Evolutionary conservation across 2,113 vertebrate species (phyloP), one percentile per base, ranked within the genome.

Genomic region (Sorex fumeus): DNA sequence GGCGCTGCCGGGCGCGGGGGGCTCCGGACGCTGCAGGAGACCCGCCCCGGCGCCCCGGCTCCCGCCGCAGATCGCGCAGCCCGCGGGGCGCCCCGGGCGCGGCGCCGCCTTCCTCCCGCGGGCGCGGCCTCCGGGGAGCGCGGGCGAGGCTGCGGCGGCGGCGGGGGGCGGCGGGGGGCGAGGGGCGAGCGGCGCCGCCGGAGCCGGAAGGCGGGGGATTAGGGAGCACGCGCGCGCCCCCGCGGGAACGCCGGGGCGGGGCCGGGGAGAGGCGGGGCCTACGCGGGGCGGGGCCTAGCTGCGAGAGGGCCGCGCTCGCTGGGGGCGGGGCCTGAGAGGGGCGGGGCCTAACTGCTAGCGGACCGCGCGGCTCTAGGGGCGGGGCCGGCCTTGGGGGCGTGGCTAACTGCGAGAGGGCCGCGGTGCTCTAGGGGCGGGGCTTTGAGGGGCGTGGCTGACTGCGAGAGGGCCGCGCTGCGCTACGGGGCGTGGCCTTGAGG

Each of bases 151-250:
- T 94, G 93, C 90, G 87, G 72, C 92, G 57, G 95, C 2, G 47
- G 79, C 0, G 40, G 4, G 64, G 8, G 3, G 64, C 64, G 30
- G 66, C 77, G 36, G 80, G 28, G 84, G 0, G 74, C 82, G 0
- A 1, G 36, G 16, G 3, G 45, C 30, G 0, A 50, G 79, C 88
- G 92, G 53, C 70, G 87, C 84, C 2, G 87, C 93, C 79, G 92
- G 87, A 96, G 96, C 96, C 96, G 96, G 95, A 97, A 96, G 93
- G 96, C 87, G 91, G 90, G 93, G 95, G 91, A 96, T 96, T 96
- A 95, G 91, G 62, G 91, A 78, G 92, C 96, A 79, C 94, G 96
- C 95, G 95, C 96, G 96, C 94, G 94, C 92, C 91, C 95, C 94
- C 94, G 90, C 93, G 81, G 45, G 81, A 90, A 88, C 93, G 94